A percentile compares a stretch with the other conserved stretches of the same genome.
Conservation (phyloP, 1,140 invertebrate genomes). For the Psix sp. region DNA sequence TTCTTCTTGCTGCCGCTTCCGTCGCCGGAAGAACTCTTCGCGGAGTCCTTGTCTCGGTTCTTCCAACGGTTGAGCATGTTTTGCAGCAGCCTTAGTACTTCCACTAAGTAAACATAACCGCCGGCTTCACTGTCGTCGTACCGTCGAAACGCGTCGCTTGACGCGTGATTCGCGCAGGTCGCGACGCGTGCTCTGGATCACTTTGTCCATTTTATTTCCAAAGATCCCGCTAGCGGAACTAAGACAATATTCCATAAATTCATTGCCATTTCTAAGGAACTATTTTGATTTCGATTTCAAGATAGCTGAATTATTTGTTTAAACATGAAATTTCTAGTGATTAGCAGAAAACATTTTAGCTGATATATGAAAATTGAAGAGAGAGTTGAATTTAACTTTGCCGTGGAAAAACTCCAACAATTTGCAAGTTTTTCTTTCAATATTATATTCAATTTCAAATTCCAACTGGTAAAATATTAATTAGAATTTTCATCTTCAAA, state of each 20-base stretch:
- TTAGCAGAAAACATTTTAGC: too few relatives aligned
- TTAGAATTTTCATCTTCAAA: too few relatives aligned
- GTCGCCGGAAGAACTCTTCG: slow-evolving; percentile 72
- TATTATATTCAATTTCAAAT: too few relatives aligned
- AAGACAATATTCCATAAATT: slow-evolving; percentile 6
- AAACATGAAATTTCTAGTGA: too few relatives aligned
- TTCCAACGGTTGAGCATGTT: slow-evolving; percentile 79
- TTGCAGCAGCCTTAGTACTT: slow-evolving; percentile 43
- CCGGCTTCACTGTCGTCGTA: slow-evolving; percentile 33
- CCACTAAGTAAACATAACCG: slow-evolving; percentile 48
- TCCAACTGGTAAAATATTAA: too few relatives aligned
- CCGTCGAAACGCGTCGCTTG: slow-evolving; percentile 20
- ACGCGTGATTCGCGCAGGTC: slow-evolving; percentile 24
- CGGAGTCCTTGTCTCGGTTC: slow-evolving; percentile 79
- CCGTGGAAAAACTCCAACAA: too few relatives aligned
- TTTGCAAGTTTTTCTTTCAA: too few relatives aligned
- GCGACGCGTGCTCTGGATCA: slow-evolving; percentile 6
- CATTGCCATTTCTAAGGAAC: too few relatives aligned
- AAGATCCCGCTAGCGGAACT: slow-evolving; percentile 21
- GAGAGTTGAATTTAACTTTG: too few relatives aligned
- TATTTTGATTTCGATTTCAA: too few relatives aligned
- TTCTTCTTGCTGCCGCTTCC: slow-evolving; percentile 76
- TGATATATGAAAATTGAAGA: too few relatives aligned
- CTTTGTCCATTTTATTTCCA: slow-evolving; percentile 45
- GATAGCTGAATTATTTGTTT: too few relatives aligned